Percentiles rank a stretch among this genome's conserved stretches.
phyloP scores from a whole-genome alignment of 2,113 vertebrate species.

The Accipiter cooperii region DNA sequence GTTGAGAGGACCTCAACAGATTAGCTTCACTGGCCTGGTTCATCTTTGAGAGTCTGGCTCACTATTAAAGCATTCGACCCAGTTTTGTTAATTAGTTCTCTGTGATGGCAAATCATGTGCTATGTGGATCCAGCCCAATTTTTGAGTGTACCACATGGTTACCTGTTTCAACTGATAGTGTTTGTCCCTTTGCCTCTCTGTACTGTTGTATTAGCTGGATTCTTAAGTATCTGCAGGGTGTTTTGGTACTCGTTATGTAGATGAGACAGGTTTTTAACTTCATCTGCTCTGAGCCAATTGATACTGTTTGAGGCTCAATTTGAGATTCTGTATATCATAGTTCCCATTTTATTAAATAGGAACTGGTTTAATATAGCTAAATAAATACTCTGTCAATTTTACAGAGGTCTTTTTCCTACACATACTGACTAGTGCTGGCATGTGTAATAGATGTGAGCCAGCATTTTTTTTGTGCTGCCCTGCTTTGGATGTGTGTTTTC shows the following conservation, averaged over 20 bases:
- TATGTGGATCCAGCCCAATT: background rate
- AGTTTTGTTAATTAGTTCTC: background rate
- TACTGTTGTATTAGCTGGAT: background rate
- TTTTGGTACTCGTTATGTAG: background rate
- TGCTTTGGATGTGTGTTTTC: background rate
- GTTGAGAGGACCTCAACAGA: background rate
- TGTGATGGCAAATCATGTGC: background rate
- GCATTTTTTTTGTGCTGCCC: background rate
- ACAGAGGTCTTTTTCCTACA: background rate
- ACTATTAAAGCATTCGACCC: fast-evolving
- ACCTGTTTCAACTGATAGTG: fast-evolving
- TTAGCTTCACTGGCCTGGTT: background rate
- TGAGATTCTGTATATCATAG: background rate
- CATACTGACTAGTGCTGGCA: background rate
- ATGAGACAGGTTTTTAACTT: background rate
- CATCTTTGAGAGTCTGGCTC: background rate
- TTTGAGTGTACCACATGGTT: background rate
- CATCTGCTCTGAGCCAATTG: background rate
- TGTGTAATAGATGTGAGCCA: background rate
- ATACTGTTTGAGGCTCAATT: background rate
- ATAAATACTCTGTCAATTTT: background rate
- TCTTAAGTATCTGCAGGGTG: background rate
- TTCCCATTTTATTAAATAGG: background rate
- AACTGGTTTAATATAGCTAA: background rate
- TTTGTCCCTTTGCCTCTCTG: background rate